Base-by-base conservation (phyloP, 2,113 vertebrate genomes). In the Malurus cyaneus region DNA sequence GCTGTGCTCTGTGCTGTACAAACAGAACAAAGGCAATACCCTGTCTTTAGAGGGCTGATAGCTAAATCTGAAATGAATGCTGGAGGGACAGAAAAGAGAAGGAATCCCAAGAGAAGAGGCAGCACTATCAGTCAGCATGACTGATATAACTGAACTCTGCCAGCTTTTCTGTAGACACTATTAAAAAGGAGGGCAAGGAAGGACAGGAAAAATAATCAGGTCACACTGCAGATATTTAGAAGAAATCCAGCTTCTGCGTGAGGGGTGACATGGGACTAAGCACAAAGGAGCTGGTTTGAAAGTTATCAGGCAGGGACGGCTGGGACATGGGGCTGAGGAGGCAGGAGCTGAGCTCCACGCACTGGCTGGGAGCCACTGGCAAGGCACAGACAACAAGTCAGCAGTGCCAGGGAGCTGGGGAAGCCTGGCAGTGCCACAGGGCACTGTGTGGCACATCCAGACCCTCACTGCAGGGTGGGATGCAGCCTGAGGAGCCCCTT, bases 1-100 rank as follows among this genome's bases (percentile, higher is more conserved):
- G 0, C 83, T 74, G 77, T 65, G 92, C 88, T 95, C 76, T 8
- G 9, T 46, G 91, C 92, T 84, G 95, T 57, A 92, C 96, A 95
- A 93, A 95, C 86, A 97, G 91, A 96, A 97, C 96, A 97, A 96
- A 97, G 92, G 95, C 95, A 89, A 81, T 94, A 78, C 69, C 80
- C 94, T 39, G 49, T 78, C 91, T 97, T 95, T 36, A 84, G 95
- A 96, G 83, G 91, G 72, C 91, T 95, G 95, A 86, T 93, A 95
- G 95, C 86, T 90, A 96, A 94, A 93, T 92, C 91, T 86, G 91
- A 96, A 96, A 96, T 86, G 94, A 93, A 94, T 88, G 94, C 88
- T 95, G 94, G 83, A 91, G 80, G 73, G 84, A 92, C 94, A 79
- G 92, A 95, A 94, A 93, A 95, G 88, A 95, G 72, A 52, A 97